phyloP scores from a whole-genome alignment of 2,888 invertebrate genomes.

The Glyphotaelius pellucidus region DNA sequence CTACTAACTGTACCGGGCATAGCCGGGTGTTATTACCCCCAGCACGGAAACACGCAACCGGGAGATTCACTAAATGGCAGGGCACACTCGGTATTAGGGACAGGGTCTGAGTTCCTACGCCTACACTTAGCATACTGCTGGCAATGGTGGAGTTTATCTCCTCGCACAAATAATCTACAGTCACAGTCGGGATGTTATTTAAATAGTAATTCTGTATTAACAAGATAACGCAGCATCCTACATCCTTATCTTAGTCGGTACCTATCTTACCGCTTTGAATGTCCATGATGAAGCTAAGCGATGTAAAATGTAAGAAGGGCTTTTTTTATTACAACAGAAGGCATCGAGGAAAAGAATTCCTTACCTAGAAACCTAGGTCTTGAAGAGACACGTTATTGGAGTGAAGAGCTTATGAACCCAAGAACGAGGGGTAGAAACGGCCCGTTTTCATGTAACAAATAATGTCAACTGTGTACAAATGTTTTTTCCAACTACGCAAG shows the following conservation, averaged over 20 bases:
- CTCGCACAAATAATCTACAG: background rate
- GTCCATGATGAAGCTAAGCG: too few species aligned
- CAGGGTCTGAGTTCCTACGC: background rate
- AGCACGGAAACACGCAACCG: slow-evolving; percentile 11
- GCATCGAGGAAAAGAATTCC: too few species aligned
- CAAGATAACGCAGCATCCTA: background rate
- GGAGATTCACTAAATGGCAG: slow-evolving; percentile 2
- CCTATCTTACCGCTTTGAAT: too few species aligned
- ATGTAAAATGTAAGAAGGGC: too few species aligned
- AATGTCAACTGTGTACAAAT: too few species aligned
- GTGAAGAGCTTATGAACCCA: too few species aligned
- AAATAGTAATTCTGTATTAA: background rate
- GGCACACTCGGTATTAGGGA: background rate
- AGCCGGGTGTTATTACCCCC: background rate
- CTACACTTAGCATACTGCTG: background rate
- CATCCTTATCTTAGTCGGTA: background rate
- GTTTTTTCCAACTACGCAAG: too few species aligned
- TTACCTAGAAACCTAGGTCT: too few species aligned
- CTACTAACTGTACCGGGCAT: background rate
- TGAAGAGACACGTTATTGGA: too few species aligned
- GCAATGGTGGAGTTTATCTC: background rate
- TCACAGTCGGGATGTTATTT: background rate
- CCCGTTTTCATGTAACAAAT: too few species aligned
- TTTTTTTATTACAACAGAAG: too few species aligned
- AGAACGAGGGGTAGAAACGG: too few species aligned